A percentile compares a stretch with the other conserved stretches of the same genome.
phyloP scores from a whole-genome alignment of 2,888 invertebrate genomes.

The Aelia acuminata region DNA sequence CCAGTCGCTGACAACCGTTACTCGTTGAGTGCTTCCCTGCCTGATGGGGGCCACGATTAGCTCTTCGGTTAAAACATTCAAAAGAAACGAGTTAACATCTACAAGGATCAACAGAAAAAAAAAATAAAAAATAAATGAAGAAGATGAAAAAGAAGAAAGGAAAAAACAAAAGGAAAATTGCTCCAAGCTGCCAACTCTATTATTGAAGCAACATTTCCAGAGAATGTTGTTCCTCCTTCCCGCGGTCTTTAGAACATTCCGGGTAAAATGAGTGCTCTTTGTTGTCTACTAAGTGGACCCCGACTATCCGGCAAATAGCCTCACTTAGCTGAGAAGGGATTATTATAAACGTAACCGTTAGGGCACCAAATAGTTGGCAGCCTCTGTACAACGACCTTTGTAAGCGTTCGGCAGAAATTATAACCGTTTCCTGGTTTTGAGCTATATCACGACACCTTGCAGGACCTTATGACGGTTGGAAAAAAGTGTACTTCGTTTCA shows the following conservation, averaged over 20 bases:
- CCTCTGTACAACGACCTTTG: background rate
- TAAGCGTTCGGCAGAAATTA: background rate
- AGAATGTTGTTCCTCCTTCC: background rate
- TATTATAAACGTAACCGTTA: conserved; percentile 24
- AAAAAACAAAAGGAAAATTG: conserved; percentile 33
- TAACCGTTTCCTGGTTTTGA: background rate
- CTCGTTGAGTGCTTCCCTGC: background rate
- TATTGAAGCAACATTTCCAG: conserved; percentile 29
- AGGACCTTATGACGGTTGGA: background rate
- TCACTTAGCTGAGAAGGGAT: conserved; percentile 4
- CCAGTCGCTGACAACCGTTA: conserved; percentile 32
- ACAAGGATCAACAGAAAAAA: background rate
- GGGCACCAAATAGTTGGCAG: background rate
- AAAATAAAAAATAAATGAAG: background rate
- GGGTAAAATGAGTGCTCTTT: conserved; percentile 25
- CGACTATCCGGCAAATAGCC: conserved; percentile 3
- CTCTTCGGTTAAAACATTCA: conserved; percentile 33
- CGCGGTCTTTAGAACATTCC: conserved; percentile 8
- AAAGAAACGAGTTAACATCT: conserved; percentile 35
- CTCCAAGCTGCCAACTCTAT: conserved; percentile 39
- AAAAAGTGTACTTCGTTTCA: background rate
- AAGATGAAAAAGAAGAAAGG: background rate
- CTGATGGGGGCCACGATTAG: conserved; percentile 14
- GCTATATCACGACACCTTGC: conserved; percentile 14
- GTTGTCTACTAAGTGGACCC: conserved; percentile 6